A percentile compares a stretch with the other conserved stretches of the same genome.
phyloP scores from a whole-genome alignment of 2,797 vertebrate species.

The Cuculus canorus region DNA sequence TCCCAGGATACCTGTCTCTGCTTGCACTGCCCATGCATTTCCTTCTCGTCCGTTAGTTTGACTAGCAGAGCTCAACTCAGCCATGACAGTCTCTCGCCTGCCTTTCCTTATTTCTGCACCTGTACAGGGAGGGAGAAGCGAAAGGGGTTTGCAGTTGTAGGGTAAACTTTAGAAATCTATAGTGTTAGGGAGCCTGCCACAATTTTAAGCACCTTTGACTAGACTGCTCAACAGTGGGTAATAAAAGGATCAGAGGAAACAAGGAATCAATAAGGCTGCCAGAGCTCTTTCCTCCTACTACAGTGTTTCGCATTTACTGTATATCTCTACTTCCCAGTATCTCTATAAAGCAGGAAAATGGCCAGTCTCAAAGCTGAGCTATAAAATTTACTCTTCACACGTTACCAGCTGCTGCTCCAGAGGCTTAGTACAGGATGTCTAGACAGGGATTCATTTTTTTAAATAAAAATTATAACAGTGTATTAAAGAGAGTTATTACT shows the following conservation, averaged over 20 bases:
- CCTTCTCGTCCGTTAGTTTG: no score
- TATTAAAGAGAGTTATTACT: neutral
- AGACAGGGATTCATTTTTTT: neutral
- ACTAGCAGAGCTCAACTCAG: no score
- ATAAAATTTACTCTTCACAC: neutral
- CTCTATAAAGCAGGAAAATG: slow-evolving; percentile 11
- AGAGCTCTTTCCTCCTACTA: neutral
- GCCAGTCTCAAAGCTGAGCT: neutral
- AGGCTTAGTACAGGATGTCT: neutral
- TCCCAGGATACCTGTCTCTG: no score
- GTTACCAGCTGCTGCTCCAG: neutral
- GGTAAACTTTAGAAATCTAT: neutral
- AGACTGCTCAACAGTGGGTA: neutral
- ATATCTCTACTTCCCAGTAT: neutral
- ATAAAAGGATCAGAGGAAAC: slow-evolving; percentile 14
- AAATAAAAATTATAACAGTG: neutral
- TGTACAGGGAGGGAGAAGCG: neutral
- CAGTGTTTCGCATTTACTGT: neutral
- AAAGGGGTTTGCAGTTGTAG: neutral
- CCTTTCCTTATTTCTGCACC: no score
- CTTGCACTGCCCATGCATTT: no score
- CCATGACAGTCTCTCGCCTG: no score
- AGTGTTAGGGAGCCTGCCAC: neutral
- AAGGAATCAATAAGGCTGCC: neutral
- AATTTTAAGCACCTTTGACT: neutral